Evolutionary conservation across 2,797 vertebrate species (phyloP).

Genomic region (Odontamblyopus rebecca): DNA sequence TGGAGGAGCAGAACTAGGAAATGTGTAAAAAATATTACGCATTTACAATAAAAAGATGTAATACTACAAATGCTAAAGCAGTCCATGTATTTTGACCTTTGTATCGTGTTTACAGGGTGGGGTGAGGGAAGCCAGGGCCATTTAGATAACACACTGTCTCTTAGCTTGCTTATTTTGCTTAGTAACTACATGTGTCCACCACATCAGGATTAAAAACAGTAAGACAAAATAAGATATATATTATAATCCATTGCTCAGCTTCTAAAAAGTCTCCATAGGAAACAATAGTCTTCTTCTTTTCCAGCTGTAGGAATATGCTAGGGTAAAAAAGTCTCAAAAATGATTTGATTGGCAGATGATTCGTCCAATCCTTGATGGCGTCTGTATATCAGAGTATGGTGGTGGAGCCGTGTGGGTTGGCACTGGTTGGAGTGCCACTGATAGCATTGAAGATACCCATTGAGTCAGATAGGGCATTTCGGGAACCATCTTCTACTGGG

Average conservation of each 20-base stretch:
- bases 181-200: background rate
- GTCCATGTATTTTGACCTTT: conserved; percentile 5
- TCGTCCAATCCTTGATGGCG: background rate
- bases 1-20: conserved; percentile 67
- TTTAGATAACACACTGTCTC: conserved; percentile 21
- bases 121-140: conserved; percentile 4
- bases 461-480: conserved; percentile 87
- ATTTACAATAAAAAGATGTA: conserved; percentile 22
- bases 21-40: conserved; percentile 49
- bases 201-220: conserved; percentile 8
- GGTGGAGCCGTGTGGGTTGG: conserved; percentile 85
- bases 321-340: background rate
- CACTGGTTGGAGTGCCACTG: conserved; percentile 88
- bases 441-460: conserved; percentile 96
- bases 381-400: conserved; percentile 67
- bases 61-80: conserved; percentile 20
- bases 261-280: conserved; percentile 67
- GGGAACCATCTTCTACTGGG: conserved; percentile 81
- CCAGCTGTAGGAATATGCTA: conserved; percentile 4
- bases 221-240: conserved; percentile 16
- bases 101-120: background rate
- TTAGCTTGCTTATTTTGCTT: conserved; percentile 15
- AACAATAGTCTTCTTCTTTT: conserved; percentile 44
- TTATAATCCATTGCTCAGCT: conserved; percentile 7
- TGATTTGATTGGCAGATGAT: background rate